These are phyloP conservation scores for Coleophora deauratella DNA, from an alignment of 2,888 invertebrate genomes.

Conservation along the genomic window DNA sequence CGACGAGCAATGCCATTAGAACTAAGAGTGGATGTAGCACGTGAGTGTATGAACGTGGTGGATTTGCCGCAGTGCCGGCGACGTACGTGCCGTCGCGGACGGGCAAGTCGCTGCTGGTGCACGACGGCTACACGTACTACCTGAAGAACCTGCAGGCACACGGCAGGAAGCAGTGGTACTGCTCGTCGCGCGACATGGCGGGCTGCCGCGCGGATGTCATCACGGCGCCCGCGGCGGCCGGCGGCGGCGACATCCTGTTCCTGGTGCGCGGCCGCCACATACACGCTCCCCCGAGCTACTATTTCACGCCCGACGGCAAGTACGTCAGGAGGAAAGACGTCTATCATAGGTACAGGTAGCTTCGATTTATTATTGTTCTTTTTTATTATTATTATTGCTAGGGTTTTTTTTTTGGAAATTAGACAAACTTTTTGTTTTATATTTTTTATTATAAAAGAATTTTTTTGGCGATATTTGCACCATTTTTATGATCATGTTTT, in stretches of 20 bases:
- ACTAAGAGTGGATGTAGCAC: neutral
- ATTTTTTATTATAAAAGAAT: slow-evolving; percentile 5
- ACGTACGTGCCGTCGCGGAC: slow-evolving; percentile 69
- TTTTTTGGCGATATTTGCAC: too few species aligned
- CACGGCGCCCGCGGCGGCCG: slow-evolving; percentile 48
- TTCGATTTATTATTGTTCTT: slow-evolving; percentile 5
- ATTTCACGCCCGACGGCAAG: slow-evolving; percentile 65
- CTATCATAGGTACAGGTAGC: slow-evolving; percentile 64
- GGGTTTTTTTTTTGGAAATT: neutral
- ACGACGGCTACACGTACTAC: slow-evolving; percentile 66
- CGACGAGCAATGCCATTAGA: neutral
- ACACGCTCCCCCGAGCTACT: slow-evolving; percentile 61
- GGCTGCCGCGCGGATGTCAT: slow-evolving; percentile 66
- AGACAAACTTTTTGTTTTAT: neutral
- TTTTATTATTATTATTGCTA: neutral
- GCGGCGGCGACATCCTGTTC: slow-evolving; percentile 57
- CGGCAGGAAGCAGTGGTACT: slow-evolving; percentile 68
- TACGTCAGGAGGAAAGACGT: slow-evolving; percentile 64
- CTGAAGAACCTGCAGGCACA: slow-evolving; percentile 66
- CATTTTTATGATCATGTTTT: too few species aligned
- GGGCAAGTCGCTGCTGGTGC: slow-evolving; percentile 61
- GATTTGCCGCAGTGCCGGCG: slow-evolving; percentile 53
- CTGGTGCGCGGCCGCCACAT: slow-evolving; percentile 62
- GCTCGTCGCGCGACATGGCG: slow-evolving; percentile 65
- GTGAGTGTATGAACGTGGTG: too few species aligned